Evolutionary conservation across 37 sponge, comb jelly and placozoan genomes (phyloP).

Genomic region (Beroe ovata): DNA sequence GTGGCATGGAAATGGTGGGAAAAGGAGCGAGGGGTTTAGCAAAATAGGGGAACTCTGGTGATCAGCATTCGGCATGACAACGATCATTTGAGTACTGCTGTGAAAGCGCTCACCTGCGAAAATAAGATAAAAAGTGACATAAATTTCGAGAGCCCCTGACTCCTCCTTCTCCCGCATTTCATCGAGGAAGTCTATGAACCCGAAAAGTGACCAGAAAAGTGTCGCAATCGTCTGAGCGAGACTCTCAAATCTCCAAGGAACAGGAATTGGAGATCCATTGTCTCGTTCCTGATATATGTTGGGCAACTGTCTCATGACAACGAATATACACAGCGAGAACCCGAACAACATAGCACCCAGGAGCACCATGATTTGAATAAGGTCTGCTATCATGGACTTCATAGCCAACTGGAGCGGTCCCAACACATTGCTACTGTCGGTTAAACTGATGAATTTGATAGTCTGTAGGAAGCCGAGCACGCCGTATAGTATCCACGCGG

Average conservation of each 20-base stretch:
- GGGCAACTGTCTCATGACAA: constrained; percentile 31
- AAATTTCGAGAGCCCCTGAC: neutral
- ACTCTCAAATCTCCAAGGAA: neutral
- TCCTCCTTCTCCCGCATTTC: constrained; percentile 14
- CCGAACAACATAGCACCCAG: neutral
- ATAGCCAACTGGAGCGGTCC: constrained; percentile 60
- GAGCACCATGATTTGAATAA: constrained; percentile 33
- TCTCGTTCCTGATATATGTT: neutral
- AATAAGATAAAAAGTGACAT: constrained; percentile 17
- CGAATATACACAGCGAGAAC: constrained; percentile 20
- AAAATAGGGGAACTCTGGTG: no score
- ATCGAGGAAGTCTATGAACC: constrained; percentile 51
- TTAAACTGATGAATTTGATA: constrained; percentile 43
- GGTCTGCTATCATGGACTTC: constrained; percentile 63
- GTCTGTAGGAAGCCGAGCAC: constrained; percentile 53
- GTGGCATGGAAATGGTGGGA: no score
- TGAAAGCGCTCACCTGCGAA: constrained; percentile 39
- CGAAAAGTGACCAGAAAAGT: constrained; percentile 37
- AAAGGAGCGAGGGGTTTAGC: no score
- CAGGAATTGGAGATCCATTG: neutral
- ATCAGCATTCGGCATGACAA: no score
- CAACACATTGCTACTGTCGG: constrained; percentile 43
- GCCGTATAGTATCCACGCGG: constrained; percentile 45
- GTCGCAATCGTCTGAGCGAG: neutral
- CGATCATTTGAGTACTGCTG: no score